Evolutionary conservation across 1,140 invertebrate species (phyloP), one percentile per base, ranked within the genome.

Genomic region (Bombyx mandarina): DNA sequence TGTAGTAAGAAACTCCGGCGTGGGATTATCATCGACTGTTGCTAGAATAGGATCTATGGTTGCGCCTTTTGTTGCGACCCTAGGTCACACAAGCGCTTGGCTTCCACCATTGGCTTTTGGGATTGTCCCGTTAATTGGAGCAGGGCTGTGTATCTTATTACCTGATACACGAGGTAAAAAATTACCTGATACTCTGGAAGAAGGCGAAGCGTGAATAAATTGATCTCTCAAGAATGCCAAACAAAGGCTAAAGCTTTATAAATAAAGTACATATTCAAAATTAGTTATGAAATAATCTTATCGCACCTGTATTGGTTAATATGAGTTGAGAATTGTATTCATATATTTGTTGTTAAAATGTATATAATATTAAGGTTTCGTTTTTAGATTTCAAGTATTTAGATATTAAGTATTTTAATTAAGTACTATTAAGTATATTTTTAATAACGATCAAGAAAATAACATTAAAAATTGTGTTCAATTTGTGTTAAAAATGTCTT

Each of bases 21-120:
- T 91, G 3, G 91, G 90, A 0, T 71, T 90, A 3, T 86, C 88
- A 7, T 90, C 90, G 0, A 89, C 91, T 62, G 70, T 90, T n/a
- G 90, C 90, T 0, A 80, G 91, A 57, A 62, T 90, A 43, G 90
- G 91, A 0, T 90, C 88, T 8, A 90, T 91, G 63, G 9, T 88
- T 1, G 90, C 91, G 0, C 91, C 91, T 0, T 80, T 90, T 26
- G 80, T 90, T 8, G 80, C 80, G n/a, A 89, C 88, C 46, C 59
- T 90, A 12, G 63, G 81, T 8, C 22, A 58, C 0, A 75, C 69
- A 2, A 77, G 77, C 50, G 54, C 62, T 0, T 91, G 89, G 88
- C 62, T 95, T 43, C 93, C 94, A 1, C 91, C 94, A 0, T 61
- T 92, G 2, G 88, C 93, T 45, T 94, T 95, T 74, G 94, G 93